Evolutionary conservation across 2,113 vertebrate species (phyloP), one percentile per base, ranked within the genome.

Genomic region (Zosterops pallidus): DNA sequence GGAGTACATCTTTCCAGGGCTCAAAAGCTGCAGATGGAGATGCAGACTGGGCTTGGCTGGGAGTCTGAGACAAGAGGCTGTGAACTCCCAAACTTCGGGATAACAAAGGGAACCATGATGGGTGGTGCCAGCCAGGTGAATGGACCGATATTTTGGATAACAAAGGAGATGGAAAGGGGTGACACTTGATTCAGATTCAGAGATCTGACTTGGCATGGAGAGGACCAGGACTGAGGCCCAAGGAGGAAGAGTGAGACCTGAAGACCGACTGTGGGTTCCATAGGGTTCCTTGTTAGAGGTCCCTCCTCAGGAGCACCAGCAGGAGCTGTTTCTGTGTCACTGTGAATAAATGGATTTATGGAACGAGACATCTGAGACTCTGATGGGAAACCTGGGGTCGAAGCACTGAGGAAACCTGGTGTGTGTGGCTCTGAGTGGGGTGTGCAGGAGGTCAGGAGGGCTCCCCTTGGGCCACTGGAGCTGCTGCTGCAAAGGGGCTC

Each of bases 121-220:
- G 12, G 12, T n/a, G 39, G 4, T 18, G 14, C 11, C 37, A 46
- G 17, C 6, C n/a, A 47, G 24, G 41, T 29, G n/a, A 71, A 47
- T 21, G 49, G 56, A 29, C 12, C 0, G 1, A 63, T 19, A 3
- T 29, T n/a, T 41, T 16, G n/a, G 29, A 21, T 41, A 21, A 35
- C 7, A 39, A 19, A 53, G 11, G 39, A 22, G 12, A 28, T 18
- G 26, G 42, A 60, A 68, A 26, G 22, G 22, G 14, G 3, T 0
- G 1, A 37, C 37, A 46, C 8, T 23, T 49, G 47, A 49, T 49
- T 49, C 47, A 49, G 47, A 49, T 49, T 24, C 28, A 46, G 8
- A 0, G 0, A 33, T 5, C 28, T n/a, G 33, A 12, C 12, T 46
- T 39, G 15, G 28, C 26, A 24, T 0, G 1, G 28, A 53, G 8